Base-by-base conservation (phyloP, 2,888 invertebrate genomes). In the Linnaemya tessellans region DNA sequence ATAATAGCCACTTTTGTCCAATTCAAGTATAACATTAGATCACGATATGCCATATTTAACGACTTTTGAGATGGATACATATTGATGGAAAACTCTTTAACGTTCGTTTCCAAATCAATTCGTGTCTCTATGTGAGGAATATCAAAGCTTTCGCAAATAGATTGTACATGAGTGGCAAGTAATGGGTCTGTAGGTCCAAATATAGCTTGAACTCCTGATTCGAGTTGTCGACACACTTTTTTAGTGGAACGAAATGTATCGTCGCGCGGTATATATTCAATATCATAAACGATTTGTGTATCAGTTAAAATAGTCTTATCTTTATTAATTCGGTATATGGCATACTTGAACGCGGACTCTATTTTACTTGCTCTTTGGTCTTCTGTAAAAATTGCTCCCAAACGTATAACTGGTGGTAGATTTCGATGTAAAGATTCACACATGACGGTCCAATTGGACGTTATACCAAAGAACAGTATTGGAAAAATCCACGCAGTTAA, bases 1-100 rank as follows among this genome's bases (percentile, higher is more conserved):
- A 99, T 95, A 77, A 99, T 96, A 0, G 97, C 98, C 89, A 98
- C 97, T 90, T 96, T 95, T 3, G 97, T 97, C 98, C 98, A 98
- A 91, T 97, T 97, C 84, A 98, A 94, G 91, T 97, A 97, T 11
- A 95, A 93, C 92, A 98, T 97, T 87, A 98, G 94, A 90, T 98
- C 98, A 80, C 96, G 94, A 92, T 97, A 97, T 0, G 97, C 97
- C 90, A 94, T 94, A 90, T 97, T 96, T 91, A 98, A 94, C 87
- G 96, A 94, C 78, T 95, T 95, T 87, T 97, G 96, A 11, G 97
- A 95, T 0, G 98, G 98, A 92, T 97, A 96, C 73, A 98, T 93
- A 93, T 97, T 98, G 89, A 98, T 96, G 56, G 97, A 97, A 91
- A 97, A 97, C 88, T 96, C 95, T 89, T 92, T 93, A 8, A 89